These are phyloP conservation scores for Camelus bactrianus DNA, from an alignment of 2,113 vertebrate species.

Conservation along the genomic window DNA sequence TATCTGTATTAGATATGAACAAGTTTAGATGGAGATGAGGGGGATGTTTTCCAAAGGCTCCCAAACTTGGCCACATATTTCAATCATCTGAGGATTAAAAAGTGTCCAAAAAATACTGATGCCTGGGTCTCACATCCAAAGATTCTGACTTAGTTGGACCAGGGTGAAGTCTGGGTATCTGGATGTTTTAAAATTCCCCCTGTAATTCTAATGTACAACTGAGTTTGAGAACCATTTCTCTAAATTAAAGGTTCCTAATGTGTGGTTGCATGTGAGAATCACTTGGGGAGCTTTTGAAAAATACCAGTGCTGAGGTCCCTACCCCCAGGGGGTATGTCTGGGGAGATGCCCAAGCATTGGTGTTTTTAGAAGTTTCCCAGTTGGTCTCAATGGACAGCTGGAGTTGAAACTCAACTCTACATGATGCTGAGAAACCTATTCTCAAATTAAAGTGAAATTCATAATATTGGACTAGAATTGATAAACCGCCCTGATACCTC, in stretches of 20 bases:
- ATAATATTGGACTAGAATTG: neutral
- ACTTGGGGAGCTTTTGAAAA: neutral
- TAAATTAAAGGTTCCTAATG: neutral
- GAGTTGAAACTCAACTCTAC: neutral
- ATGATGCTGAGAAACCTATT: neutral
- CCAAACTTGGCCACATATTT: neutral
- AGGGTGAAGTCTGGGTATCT: neutral
- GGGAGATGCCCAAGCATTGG: neutral
- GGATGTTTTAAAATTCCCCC: neutral
- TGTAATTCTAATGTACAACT: neutral
- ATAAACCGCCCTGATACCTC: neutral
- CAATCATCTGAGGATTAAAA: neutral
- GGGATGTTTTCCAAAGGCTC: neutral
- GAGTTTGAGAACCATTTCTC: neutral
- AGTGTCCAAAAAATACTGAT: neutral
- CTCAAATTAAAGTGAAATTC: neutral
- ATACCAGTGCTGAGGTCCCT: neutral
- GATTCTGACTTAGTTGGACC: neutral
- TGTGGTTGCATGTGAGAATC: neutral
- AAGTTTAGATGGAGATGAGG: neutral
- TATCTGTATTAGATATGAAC: neutral
- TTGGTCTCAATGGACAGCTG: neutral
- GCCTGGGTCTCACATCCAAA: neutral
- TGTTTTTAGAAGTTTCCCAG: neutral
- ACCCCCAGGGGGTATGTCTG: neutral